phyloP scores from a whole-genome alignment of 2,113 vertebrate genomes.

The Amazona guildingii region DNA sequence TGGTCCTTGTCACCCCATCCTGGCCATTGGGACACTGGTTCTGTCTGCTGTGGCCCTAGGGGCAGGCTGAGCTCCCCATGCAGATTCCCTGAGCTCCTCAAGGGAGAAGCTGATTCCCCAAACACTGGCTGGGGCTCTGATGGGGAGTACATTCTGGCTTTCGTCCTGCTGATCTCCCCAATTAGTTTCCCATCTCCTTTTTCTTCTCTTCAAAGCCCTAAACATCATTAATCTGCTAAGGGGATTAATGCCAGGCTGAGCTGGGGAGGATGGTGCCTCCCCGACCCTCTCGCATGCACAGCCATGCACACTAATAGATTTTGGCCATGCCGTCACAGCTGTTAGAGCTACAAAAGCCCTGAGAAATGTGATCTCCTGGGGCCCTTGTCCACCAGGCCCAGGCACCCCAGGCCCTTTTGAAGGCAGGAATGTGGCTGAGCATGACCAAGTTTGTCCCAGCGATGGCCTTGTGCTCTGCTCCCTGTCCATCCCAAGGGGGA shows the following conservation, averaged over 20 bases:
- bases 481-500: background rate
- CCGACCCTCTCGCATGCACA: background rate
- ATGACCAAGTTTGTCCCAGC: background rate
- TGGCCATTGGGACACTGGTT: accelerated
- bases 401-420: background rate
- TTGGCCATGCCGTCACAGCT: background rate
- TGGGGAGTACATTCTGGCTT: background rate
- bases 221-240: slow-evolving; percentile 29
- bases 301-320: slow-evolving; percentile 30
- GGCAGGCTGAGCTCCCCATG: background rate
- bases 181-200: slow-evolving; percentile 54
- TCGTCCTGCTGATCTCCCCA: background rate
- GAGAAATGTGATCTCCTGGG: slow-evolving; percentile 35
- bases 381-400: background rate
- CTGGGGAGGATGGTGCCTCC: background rate
- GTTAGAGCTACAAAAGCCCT: slow-evolving; percentile 50
- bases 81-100: no score
- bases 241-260: slow-evolving; percentile 36
- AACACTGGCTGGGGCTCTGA: accelerated
- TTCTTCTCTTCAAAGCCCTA: slow-evolving; percentile 47
- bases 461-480: background rate
- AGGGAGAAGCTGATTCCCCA: background rate
- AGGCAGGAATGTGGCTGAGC: slow-evolving; percentile 17
- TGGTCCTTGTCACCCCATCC: background rate
- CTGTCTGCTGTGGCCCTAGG: accelerated